These are phyloP conservation scores for Urocitellus parryii DNA, from an alignment of 2,113 vertebrate species.

Conservation along the genomic window DNA sequence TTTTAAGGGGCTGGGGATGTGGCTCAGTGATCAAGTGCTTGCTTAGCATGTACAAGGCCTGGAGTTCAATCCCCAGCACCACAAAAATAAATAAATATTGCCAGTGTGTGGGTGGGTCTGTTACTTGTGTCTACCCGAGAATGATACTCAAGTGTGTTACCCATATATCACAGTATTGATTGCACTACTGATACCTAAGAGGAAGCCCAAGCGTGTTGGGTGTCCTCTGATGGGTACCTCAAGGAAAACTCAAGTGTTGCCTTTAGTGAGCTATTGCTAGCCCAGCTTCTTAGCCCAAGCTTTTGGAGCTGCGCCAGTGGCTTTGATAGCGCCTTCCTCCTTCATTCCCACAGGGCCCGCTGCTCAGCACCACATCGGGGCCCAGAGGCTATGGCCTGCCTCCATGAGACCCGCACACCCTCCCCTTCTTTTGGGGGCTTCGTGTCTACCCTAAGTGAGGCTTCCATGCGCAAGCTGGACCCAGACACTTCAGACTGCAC, in stretches of 20 bases:
- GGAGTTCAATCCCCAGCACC: too few species aligned
- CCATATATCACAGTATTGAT: background rate
- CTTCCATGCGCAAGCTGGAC: slow-evolving; percentile 92
- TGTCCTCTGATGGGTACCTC: background rate
- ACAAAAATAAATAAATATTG: too few species aligned
- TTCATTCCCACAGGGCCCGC: slow-evolving; percentile 59
- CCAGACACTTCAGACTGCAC: slow-evolving; percentile 94
- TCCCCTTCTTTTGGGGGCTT: slow-evolving; percentile 95
- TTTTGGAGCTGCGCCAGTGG: background rate
- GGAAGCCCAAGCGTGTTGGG: background rate
- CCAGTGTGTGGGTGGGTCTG: background rate
- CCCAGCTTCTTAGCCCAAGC: background rate
- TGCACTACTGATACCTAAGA: background rate
- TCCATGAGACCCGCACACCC: slow-evolving; percentile 93
- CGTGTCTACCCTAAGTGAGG: slow-evolving; percentile 91
- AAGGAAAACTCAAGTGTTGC: background rate
- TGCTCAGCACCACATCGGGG: slow-evolving; percentile 24
- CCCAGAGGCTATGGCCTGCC: slow-evolving; percentile 91
- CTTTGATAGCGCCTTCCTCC: slow-evolving; percentile 22
- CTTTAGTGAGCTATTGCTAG: background rate
- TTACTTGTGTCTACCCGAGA: background rate
- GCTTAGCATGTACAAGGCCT: too few species aligned
- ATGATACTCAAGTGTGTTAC: background rate
- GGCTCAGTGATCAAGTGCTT: too few species aligned
- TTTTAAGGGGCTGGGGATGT: background rate